These are phyloP conservation scores for Periparus ater DNA, from an alignment of 2,797 vertebrate species.

Conservation along the genomic window DNA sequence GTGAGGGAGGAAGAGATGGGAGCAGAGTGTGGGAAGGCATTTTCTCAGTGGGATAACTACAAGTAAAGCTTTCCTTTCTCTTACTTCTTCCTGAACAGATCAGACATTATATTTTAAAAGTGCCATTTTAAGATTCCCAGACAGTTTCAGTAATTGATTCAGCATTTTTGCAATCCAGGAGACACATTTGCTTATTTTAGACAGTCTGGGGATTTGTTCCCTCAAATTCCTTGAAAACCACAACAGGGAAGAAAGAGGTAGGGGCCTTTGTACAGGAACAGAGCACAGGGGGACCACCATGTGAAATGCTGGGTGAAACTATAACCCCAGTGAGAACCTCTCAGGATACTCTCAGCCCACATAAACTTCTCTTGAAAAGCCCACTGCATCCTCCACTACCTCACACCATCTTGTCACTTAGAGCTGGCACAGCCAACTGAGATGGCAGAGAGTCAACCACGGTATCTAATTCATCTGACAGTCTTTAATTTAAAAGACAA, in stretches of 20 bases:
- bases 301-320: background rate
- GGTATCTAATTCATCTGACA: background rate
- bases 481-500: background rate
- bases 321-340: background rate
- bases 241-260: background rate
- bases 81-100: slow-evolving; percentile 20
- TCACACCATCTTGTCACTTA: background rate
- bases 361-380: background rate
- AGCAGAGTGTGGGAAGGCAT: background rate
- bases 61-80: slow-evolving; percentile 7
- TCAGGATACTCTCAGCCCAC: background rate
- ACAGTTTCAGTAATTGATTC: slow-evolving; percentile 17
- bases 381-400: background rate
- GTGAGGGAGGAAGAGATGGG: background rate
- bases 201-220: background rate
- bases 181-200: slow-evolving; percentile 12
- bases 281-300: background rate
- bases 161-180: background rate
- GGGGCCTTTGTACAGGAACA: background rate
- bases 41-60: background rate
- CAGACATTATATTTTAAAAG: slow-evolving; percentile 17
- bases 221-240: background rate
- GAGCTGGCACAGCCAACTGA: background rate
- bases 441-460: background rate
- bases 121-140: slow-evolving; percentile 25